A percentile compares a stretch with the other conserved stretches of the same genome.
Conservation (phyloP, 2,797 vertebrate genomes). For the Neosalanx taihuensis region DNA sequence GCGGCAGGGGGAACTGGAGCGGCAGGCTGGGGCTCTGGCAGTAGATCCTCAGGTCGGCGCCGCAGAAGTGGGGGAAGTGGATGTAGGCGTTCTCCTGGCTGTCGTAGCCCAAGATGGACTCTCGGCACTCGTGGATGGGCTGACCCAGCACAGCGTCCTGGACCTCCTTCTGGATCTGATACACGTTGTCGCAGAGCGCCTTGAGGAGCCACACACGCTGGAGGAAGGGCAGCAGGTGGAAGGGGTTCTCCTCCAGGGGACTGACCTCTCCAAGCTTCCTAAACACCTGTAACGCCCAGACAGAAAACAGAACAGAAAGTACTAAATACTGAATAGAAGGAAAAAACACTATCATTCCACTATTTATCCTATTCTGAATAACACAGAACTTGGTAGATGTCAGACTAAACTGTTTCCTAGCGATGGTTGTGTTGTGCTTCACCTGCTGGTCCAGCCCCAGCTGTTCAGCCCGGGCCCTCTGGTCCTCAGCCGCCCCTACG, state of each 20-base stretch:
- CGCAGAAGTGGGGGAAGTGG: slow-evolving; percentile 98
- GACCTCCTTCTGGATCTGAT: slow-evolving; percentile 94
- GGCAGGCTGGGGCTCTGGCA: slow-evolving; percentile 87
- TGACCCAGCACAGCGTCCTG: slow-evolving; percentile 92
- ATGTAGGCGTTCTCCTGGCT: slow-evolving; percentile 91
- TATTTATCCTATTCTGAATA: not conserved
- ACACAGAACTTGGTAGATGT: not conserved
- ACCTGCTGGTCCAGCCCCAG: slow-evolving; percentile 91
- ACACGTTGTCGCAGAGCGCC: slow-evolving; percentile 93
- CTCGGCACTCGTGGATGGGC: slow-evolving; percentile 97
- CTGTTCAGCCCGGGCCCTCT: slow-evolving; percentile 81
- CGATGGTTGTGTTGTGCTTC: not conserved
- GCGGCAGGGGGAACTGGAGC: slow-evolving; percentile 79
- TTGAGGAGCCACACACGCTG: slow-evolving; percentile 97
- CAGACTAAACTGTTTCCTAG: not conserved
- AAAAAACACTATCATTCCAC: not conserved
- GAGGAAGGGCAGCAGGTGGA: slow-evolving; percentile 89
- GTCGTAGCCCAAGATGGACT: slow-evolving; percentile 98
- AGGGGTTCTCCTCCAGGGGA: slow-evolving; percentile 87
- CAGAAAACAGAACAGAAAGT: not conserved
- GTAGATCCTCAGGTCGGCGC: slow-evolving; percentile 94
- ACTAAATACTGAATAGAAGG: not conserved
- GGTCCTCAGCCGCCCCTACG: slow-evolving; percentile 81
- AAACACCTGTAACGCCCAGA: slow-evolving; percentile 80
- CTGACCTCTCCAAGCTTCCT: slow-evolving; percentile 82